Evolutionary conservation across 2,113 vertebrate genomes (phyloP).

Genomic region (Semnornis frantzii): DNA sequence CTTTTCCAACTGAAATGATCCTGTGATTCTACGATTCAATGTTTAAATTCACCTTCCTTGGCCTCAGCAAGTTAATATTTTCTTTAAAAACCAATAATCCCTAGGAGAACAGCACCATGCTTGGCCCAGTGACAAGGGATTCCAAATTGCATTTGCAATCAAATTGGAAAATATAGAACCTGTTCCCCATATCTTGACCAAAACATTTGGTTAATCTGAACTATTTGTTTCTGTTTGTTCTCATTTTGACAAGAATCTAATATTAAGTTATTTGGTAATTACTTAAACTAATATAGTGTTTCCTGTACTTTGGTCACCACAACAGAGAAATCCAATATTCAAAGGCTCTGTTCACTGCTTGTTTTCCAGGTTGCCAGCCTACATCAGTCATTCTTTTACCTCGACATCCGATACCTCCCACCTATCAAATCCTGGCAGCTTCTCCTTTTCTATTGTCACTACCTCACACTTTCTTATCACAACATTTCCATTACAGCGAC

Average conservation of each 20-base stretch:
- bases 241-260: constrained; percentile 37
- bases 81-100: neutral
- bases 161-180: neutral
- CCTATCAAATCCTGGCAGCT: neutral
- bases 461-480: neutral
- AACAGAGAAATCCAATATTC: constrained; percentile 32
- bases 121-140: neutral
- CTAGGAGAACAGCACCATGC: neutral
- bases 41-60: neutral
- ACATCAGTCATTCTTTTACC: neutral
- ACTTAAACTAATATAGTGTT: constrained; percentile 1
- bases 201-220: neutral
- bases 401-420: neutral
- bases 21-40: neutral
- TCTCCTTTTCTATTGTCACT: neutral
- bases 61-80: neutral
- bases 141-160: neutral
- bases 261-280: neutral
- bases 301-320: constrained; percentile 29
- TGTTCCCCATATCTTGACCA: neutral
- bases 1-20: too few relatives aligned
- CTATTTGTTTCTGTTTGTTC: constrained; percentile 31
- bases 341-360: neutral
- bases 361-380: neutral
- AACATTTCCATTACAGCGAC: neutral